Evolutionary conservation across 2,888 invertebrate genomes (phyloP).

Genomic region (Cheilosia impressa): DNA sequence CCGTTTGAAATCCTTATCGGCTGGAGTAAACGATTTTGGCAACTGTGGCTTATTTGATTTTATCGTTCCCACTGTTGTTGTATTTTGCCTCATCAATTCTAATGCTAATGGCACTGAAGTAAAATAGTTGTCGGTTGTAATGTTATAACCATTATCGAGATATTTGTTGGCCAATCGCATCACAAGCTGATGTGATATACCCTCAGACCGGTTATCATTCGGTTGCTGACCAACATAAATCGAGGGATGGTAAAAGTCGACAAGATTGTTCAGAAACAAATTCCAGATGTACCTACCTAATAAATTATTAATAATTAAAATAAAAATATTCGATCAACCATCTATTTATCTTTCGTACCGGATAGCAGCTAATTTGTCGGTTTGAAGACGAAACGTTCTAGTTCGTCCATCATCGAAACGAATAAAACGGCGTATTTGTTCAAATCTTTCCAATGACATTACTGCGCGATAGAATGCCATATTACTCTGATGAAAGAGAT

Average conservation of each 20-base stretch:
- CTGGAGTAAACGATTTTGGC: slow-evolving; percentile 32
- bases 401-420: slow-evolving; percentile 32
- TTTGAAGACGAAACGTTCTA: slow-evolving; percentile 23
- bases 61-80: slow-evolving; percentile 37
- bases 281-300: background rate
- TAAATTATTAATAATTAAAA: background rate
- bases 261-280: background rate
- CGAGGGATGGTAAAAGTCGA: background rate
- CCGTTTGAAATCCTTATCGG: slow-evolving; percentile 12
- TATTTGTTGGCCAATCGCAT: slow-evolving; percentile 25
- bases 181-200: slow-evolving; percentile 29
- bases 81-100: slow-evolving; percentile 31
- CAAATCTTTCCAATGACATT: slow-evolving; percentile 33
- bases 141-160: slow-evolving; percentile 24
- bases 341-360: slow-evolving; percentile 10
- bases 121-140: slow-evolving; percentile 39
- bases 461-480: slow-evolving; percentile 30
- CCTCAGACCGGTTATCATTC: slow-evolving; percentile 13
- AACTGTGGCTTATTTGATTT: slow-evolving; percentile 43
- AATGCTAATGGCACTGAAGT: slow-evolving; percentile 32
- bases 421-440: slow-evolving; percentile 28
- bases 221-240: slow-evolving; percentile 46
- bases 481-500: slow-evolving; percentile 19
- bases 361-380: slow-evolving; percentile 22
- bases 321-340: background rate